Percentiles rank a stretch among this genome's conserved stretches.
Evolutionary conservation across 2,888 invertebrate genomes (phyloP).

Genomic region (Cephus pygmeus): DNA sequence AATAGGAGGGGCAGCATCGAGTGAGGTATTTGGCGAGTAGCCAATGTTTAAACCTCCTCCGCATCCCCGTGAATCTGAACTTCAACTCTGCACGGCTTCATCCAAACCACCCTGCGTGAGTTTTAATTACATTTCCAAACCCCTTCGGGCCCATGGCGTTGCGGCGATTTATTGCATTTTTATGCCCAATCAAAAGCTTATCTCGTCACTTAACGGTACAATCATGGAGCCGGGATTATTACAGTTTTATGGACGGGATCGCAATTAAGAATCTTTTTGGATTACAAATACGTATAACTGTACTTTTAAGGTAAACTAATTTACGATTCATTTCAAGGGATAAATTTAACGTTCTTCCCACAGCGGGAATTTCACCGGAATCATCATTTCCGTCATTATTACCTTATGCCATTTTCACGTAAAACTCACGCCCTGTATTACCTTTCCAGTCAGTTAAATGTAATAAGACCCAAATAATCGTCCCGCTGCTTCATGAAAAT

Average conservation of each 20-base stretch:
- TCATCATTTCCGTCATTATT: not conserved
- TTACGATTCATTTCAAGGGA: not conserved
- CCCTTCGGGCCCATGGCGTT: conserved; percentile 7
- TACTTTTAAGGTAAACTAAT: not conserved
- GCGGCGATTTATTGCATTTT: conserved; percentile 39
- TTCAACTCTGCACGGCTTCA: conserved; percentile 6
- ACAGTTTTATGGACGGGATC: conserved; percentile 13
- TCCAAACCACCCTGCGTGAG: conserved; percentile 19
- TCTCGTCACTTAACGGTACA: conserved; percentile 19
- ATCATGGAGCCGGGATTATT: conserved; percentile 17
- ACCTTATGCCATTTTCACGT: not conserved
- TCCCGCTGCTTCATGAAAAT: not conserved
- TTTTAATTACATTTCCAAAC: conserved; percentile 46
- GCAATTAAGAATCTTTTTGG: not conserved
- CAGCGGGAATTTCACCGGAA: not conserved
- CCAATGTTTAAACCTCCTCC: conserved; percentile 31
- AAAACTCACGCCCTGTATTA: not conserved
- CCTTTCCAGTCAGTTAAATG: not conserved
- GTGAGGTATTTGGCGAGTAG: conserved; percentile 29
- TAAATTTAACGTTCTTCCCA: not conserved
- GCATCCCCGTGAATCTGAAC: conserved; percentile 17
- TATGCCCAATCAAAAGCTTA: conserved; percentile 32
- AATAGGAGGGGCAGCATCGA: conserved; percentile 1
- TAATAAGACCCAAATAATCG: not conserved
- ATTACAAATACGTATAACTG: not conserved